Conservation (phyloP, 2,113 vertebrate genomes). For the Crotalus viridis region DNA sequence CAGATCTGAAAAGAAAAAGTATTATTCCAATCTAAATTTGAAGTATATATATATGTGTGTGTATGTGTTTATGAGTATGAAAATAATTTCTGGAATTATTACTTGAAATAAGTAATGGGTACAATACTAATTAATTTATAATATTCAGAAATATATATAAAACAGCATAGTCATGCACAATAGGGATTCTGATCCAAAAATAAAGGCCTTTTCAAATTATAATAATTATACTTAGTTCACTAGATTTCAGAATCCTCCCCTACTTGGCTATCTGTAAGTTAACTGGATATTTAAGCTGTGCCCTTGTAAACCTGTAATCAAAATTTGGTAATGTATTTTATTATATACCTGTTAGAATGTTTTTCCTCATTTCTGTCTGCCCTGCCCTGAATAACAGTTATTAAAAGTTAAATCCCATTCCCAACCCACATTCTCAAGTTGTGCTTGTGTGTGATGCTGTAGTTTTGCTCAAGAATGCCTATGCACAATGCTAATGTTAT, state of each 20-base stretch:
- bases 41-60: constrained; percentile 25
- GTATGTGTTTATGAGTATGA: background rate
- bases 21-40: constrained; percentile 17
- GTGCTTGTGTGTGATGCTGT: background rate
- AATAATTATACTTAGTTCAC: background rate
- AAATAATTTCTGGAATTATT: constrained; percentile 6
- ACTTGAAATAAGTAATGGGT: background rate
- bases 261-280: background rate
- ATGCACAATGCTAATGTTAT: background rate
- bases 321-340: background rate
- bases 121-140: background rate
- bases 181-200: background rate
- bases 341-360: background rate
- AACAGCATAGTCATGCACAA: background rate
- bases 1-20: constrained; percentile 72
- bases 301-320: background rate
- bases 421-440: background rate
- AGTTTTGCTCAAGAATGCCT: background rate
- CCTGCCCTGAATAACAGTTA: background rate
- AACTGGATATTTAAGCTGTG: background rate
- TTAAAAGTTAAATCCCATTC: background rate
- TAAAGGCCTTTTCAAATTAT: background rate
- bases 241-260: background rate
- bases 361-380: background rate
- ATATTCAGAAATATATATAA: constrained; percentile 28